These are phyloP conservation scores for Cephus nigrinus DNA, from an alignment of 2,888 invertebrate species.

Conservation along the genomic window DNA sequence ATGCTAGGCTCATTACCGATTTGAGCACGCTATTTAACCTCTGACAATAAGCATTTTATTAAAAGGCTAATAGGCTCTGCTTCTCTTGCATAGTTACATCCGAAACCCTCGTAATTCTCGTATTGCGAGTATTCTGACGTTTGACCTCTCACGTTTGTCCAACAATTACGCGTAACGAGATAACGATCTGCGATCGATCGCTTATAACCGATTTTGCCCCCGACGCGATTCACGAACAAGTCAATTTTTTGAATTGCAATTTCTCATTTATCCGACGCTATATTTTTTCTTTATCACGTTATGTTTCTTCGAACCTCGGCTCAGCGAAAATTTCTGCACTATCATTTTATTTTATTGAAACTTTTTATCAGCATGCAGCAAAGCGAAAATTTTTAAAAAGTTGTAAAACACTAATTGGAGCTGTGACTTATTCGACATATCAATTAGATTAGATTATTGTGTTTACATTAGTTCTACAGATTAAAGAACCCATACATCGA, in stretches of 20 bases:
- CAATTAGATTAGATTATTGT: neutral
- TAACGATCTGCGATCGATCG: slow-evolving; percentile 36
- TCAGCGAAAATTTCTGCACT: neutral
- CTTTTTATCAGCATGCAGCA: neutral
- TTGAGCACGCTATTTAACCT: slow-evolving; percentile 34
- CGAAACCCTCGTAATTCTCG: neutral
- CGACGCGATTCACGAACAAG: neutral
- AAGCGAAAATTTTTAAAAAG: neutral
- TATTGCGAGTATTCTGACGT: neutral
- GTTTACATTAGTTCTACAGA: neutral
- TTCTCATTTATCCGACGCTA: neutral
- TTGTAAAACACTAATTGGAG: neutral
- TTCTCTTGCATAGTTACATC: neutral
- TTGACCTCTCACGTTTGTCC: slow-evolving; percentile 7
- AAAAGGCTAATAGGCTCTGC: neutral
- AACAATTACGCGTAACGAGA: slow-evolving; percentile 32
- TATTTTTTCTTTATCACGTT: neutral
- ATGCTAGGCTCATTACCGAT: slow-evolving; percentile 10
- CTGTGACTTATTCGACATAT: neutral
- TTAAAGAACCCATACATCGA: neutral
- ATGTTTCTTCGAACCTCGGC: neutral
- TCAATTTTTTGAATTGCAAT: neutral
- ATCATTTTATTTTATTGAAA: neutral
- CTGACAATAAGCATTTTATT: slow-evolving; percentile 22
- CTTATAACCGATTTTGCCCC: neutral